Conservation (phyloP, 2,797 vertebrate genomes). For the Ctenopoma multispine region DNA sequence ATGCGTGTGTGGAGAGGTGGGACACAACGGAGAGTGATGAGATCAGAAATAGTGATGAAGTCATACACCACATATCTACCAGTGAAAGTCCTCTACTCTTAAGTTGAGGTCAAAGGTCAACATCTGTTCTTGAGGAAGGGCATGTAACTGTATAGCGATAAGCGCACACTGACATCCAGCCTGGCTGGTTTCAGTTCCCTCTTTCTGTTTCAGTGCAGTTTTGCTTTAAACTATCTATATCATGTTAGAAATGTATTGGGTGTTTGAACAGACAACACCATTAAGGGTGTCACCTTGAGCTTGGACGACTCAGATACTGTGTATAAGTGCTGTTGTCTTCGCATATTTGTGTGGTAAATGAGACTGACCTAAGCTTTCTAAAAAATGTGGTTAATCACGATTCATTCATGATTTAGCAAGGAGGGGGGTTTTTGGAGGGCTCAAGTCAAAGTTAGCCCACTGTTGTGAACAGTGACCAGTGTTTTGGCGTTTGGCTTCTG, state of each 20-base stretch:
- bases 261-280: background rate
- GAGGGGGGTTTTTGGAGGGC: too few relatives aligned
- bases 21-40: slow-evolving; percentile 2
- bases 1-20: background rate
- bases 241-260: background rate
- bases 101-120: slow-evolving; percentile 54
- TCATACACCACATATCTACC: slow-evolving; percentile 4
- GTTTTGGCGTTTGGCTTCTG: too few relatives aligned
- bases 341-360: too few relatives aligned
- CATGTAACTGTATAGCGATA: slow-evolving; percentile 26
- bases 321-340: too few relatives aligned
- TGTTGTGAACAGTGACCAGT: too few relatives aligned
- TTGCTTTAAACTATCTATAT: background rate
- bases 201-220: background rate
- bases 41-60: slow-evolving; percentile 25
- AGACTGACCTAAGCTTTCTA: too few relatives aligned
- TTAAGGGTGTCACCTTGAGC: background rate
- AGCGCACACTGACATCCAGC: slow-evolving; percentile 2
- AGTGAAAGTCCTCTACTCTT: slow-evolving; percentile 16
- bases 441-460: too few relatives aligned
- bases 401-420: too few relatives aligned
- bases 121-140: slow-evolving; percentile 38
- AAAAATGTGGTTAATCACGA: too few relatives aligned
- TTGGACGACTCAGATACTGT: background rate
- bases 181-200: slow-evolving; percentile 1